phyloP scores from a whole-genome alignment of 2,113 vertebrate genomes.

The Pseudorhombus dupliciocellatus region DNA sequence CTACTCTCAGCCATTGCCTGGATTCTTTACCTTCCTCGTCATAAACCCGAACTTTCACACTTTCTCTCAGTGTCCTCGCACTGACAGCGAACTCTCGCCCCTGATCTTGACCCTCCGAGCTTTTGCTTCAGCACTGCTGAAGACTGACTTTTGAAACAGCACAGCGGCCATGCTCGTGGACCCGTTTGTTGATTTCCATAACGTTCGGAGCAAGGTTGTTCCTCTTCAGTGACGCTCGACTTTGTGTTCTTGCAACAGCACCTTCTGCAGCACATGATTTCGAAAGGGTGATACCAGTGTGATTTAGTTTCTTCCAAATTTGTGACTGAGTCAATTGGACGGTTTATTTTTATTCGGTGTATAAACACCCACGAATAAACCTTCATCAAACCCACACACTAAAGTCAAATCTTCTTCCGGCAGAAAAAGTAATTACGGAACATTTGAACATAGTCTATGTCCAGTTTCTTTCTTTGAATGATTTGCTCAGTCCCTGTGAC shows the following conservation, averaged over 20 bases:
- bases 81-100: conserved; percentile 33
- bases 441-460: too few species aligned
- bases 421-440: too few species aligned
- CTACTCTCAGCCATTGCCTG: conserved; percentile 24
- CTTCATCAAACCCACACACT: background rate
- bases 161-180: conserved; percentile 1
- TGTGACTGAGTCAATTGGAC: conserved; percentile 1
- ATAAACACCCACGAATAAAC: background rate
- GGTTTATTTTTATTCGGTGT: background rate
- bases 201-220: conserved; percentile 17
- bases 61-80: conserved; percentile 1
- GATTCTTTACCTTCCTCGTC: conserved; percentile 14
- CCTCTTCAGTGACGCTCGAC: conserved; percentile 13
- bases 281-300: conserved; percentile 37
- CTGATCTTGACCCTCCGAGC: conserved; percentile 28
- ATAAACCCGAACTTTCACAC: conserved; percentile 18
- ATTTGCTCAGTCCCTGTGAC: background rate
- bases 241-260: background rate
- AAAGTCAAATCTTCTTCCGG: background rate
- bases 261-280: conserved; percentile 12
- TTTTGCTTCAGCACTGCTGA: conserved; percentile 43
- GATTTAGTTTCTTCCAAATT: conserved; percentile 9
- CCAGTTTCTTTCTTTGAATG: background rate
- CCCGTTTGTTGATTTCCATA: conserved; percentile 12
- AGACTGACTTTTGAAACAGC: conserved; percentile 44